A percentile compares a stretch with the other conserved stretches of the same genome.
Conservation (phyloP, 1,140 invertebrate species). For the Hycleus phaleratus region DNA sequence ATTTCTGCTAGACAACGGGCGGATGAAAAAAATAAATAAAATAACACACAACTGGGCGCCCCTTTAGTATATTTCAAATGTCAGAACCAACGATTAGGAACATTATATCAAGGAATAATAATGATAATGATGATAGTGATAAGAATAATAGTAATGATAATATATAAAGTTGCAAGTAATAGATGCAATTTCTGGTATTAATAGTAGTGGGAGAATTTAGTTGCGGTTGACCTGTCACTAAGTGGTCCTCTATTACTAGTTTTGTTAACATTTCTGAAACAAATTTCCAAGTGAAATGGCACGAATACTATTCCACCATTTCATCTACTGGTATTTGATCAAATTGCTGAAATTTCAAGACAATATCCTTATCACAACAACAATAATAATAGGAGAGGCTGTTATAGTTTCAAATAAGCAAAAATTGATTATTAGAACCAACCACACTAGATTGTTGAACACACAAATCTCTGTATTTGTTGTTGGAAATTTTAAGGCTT, state of each 20-base stretch:
- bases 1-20: too few relatives aligned
- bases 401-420: too few relatives aligned
- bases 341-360: conserved; percentile 16
- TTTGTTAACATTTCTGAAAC: background rate
- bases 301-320: background rate
- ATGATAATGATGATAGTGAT: too few relatives aligned
- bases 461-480: too few relatives aligned
- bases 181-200: conserved; percentile 16
- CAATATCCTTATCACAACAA: background rate
- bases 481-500: too few relatives aligned
- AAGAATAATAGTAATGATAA: too few relatives aligned
- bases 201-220: background rate
- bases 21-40: too few relatives aligned
- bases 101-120: too few relatives aligned
- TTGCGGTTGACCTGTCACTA: conserved; percentile 13
- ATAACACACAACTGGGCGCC: too few relatives aligned
- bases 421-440: too few relatives aligned
- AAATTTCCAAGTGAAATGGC: conserved; percentile 20
- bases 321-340: background rate
- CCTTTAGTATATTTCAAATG: conserved; percentile 1
- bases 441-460: too few relatives aligned
- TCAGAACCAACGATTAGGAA: background rate
- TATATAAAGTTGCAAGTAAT: conserved; percentile 17
- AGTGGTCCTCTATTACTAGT: background rate
- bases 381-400: too few relatives aligned